Base-by-base conservation (phyloP, 2,888 invertebrate genomes). In the Teleiodes luculella region DNA sequence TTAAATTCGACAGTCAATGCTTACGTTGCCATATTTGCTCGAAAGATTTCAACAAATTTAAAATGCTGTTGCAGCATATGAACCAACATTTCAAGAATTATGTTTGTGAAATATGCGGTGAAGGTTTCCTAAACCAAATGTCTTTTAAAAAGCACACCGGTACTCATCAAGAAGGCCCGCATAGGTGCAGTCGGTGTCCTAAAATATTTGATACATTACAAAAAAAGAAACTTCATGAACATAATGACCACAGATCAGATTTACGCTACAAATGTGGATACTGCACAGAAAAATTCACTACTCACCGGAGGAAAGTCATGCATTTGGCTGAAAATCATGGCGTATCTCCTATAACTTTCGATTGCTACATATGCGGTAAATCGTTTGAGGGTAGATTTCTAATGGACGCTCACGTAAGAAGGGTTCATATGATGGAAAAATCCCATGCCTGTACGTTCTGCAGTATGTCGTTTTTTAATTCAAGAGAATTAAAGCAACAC, bases 391-490 rank as follows among this genome's bases (percentile, higher is more conserved):
- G 20, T 33, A 24, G 28, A 28, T 43, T 28, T 28, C 43, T 43
- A 10, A 30, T 46, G 46, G 11, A 46, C 13, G 3, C 13, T 5
- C 52, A 53, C 24, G 28, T 53, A 16, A 24, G 43, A 18, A 13
- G 30, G 16, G 30, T 35, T n/a, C 62, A 11, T 50, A 74, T 90
- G 3, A 63, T 79, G 68, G 83, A 84, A 54, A 66, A 75, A 20
- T 72, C 76, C 11, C 86, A 83, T 35, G 78, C 76, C 16, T 91
- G 91, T 46, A 65, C 68, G 0, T 75, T 87, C 8, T 91, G 91
- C 37, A 83, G 83, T 0, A 86, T 81, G 68, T 68, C 66, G 5
- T 83, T 82, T 36, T 85, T 74, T 52, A 65, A 65, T 0, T 66
- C 65, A 24, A 67, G 67, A 13, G 61, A 63, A 11, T 55, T 84